Evolutionary conservation across 2,797 vertebrate genomes (phyloP), one percentile per base, ranked within the genome.

Genomic region (Smutsia gigantea): DNA sequence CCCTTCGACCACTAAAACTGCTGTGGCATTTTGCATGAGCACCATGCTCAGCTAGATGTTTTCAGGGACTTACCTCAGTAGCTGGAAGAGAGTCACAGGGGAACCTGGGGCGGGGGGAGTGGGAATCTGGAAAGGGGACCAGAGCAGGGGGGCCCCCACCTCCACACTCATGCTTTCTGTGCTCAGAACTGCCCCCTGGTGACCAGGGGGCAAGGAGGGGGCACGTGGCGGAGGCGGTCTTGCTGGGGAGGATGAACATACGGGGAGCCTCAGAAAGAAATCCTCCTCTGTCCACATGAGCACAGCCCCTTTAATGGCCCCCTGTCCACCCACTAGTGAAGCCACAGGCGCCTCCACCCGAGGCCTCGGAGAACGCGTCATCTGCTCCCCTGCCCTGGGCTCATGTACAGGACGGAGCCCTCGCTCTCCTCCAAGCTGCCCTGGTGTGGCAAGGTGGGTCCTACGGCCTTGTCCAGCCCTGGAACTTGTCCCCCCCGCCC

Each of bases 191-290:
- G 4, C 0, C 17, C 12, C 1, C 42, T 31, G 69, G 72, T 66
- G 42, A 29, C 55, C 25, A 7, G 0, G 59, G 37, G 61, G 10
- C 9, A 21, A 78, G 53, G 18, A 68, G 29, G 39, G 42, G 69
- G 25, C 75, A 61, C 63, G 31, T 55, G 78, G 57, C 74, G 66
- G 64, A 53, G 93, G 68, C 77, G 82, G 69, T 93, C 95, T 78
- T 95, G 63, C 92, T 74, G 42, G 71, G 53, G 27, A 53, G 5
- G 29, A 71, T 49, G 82, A 85, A 97, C 88, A 87, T 79, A 93
- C 93, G 96, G 72, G 82, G 55, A 94, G 64, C 59, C 64, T 93
- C 92, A 95, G 96, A 96, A 96, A 96, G 82, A 87, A 87, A 94
- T 82, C 86, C 93, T 93, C 92, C 85, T 98, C 95, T 95, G 85